Percentiles rank a stretch among this genome's conserved stretches.
Conservation (phyloP, 2,797 vertebrate species). For the Aeoliscus strigatus region DNA sequence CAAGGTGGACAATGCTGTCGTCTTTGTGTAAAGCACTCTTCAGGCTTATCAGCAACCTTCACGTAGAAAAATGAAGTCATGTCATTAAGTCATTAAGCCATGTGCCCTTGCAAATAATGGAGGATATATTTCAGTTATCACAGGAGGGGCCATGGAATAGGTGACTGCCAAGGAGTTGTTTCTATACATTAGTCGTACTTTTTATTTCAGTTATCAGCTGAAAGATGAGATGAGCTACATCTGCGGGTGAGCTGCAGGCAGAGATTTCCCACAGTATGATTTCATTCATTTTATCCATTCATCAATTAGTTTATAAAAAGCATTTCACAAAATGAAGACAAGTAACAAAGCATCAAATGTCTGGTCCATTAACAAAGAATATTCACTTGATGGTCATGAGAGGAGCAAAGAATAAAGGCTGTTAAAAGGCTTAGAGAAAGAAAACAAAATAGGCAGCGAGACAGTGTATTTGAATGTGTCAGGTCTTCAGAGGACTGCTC, state of each 20-base stretch:
- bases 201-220: slow-evolving; percentile 42
- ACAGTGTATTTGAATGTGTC: too few species aligned
- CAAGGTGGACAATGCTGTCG: slow-evolving; percentile 11
- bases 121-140: slow-evolving; percentile 27
- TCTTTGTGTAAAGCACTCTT: slow-evolving; percentile 6
- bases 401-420: too few species aligned
- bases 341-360: too few species aligned
- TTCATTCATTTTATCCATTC: slow-evolving; percentile 16
- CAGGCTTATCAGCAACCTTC: slow-evolving; percentile 5
- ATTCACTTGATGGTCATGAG: too few species aligned
- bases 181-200: slow-evolving; percentile 6
- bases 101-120: slow-evolving; percentile 14
- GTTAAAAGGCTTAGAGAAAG: too few species aligned
- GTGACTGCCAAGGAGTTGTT: slow-evolving; percentile 19
- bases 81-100: slow-evolving; percentile 31
- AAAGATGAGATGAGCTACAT: slow-evolving; percentile 31
- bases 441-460: too few species aligned
- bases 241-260: slow-evolving; percentile 31
- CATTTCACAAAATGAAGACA: too few species aligned
- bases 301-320: too few species aligned
- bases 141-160: neutral
- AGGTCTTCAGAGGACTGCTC: too few species aligned
- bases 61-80: slow-evolving; percentile 25
- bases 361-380: too few species aligned
- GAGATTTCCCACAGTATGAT: slow-evolving; percentile 17